These are phyloP conservation scores for Saguinus imperator DNA, from an alignment of 2,113 vertebrate genomes.

Conservation along the genomic window DNA sequence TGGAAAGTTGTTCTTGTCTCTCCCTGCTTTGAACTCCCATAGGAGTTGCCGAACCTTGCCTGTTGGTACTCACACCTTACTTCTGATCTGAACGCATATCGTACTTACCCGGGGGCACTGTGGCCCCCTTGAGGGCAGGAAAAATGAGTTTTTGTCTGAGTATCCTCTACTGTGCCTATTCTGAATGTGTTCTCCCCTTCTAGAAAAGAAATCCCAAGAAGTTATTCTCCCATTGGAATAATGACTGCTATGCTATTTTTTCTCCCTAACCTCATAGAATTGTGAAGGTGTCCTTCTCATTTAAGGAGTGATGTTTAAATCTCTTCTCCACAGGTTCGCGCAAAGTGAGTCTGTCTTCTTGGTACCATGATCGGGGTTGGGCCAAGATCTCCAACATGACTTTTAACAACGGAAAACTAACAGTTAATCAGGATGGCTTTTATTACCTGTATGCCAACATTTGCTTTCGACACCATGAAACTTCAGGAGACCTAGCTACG, in stretches of 20 bases:
- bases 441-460: slow-evolving; percentile 97
- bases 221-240: neutral
- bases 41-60: neutral
- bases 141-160: neutral
- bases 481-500: slow-evolving; percentile 81
- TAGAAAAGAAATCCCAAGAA: slow-evolving; percentile 2
- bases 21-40: neutral
- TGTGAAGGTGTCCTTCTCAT: neutral
- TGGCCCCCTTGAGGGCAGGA: neutral
- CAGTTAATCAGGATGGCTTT: slow-evolving; percentile 91
- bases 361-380: slow-evolving; percentile 89
- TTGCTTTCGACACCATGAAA: slow-evolving; percentile 93
- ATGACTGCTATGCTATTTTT: neutral
- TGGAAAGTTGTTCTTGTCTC: neutral
- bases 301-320: neutral
- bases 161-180: neutral
- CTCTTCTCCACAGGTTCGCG: slow-evolving; percentile 77
- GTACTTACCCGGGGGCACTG: fast-evolving
- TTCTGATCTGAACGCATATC: neutral
- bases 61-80: neutral
- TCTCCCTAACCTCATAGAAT: neutral
- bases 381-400: slow-evolving; percentile 88
- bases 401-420: slow-evolving; percentile 87
- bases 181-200: neutral
- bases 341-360: slow-evolving; percentile 88